Conservation (phyloP, 2,888 invertebrate genomes). For the Polydesmus complanatus region DNA sequence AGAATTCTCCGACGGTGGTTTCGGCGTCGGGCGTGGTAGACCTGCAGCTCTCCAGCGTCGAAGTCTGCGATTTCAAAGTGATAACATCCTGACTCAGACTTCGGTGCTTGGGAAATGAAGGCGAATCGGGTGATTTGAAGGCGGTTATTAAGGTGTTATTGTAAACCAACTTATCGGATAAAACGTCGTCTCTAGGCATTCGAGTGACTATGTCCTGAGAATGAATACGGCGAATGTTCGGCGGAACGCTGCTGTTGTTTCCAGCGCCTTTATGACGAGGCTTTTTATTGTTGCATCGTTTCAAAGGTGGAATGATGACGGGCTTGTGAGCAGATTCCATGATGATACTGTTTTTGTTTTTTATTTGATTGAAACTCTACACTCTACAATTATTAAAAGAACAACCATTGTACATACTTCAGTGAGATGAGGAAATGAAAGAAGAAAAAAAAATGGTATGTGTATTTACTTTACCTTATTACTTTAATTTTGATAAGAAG, state of each 20-base stretch:
- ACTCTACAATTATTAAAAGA: no score
- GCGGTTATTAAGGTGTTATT: not conserved
- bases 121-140: constrained; percentile 1
- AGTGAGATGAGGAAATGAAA: no score
- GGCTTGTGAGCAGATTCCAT: constrained; percentile 14
- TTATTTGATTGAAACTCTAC: no score
- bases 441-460: no score
- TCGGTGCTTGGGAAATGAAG: not conserved
- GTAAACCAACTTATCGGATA: not conserved
- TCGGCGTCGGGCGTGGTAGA: constrained; percentile 5
- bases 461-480: no score
- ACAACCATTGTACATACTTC: no score
- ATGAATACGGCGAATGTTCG: constrained; percentile 13
- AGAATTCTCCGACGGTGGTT: not conserved
- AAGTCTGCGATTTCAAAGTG: not conserved
- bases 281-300: constrained; percentile 11
- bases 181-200: constrained; percentile 1
- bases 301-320: constrained; percentile 15
- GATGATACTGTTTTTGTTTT: no score
- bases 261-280: not conserved
- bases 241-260: not conserved
- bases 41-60: not conserved
- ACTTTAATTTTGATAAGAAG: no score
- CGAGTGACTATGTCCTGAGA: constrained; percentile 16
- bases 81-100: constrained; percentile 7